Evolutionary conservation across 1,140 invertebrate genomes (phyloP), one percentile per base, ranked within the genome.

Genomic region (Cotesia typhae): DNA sequence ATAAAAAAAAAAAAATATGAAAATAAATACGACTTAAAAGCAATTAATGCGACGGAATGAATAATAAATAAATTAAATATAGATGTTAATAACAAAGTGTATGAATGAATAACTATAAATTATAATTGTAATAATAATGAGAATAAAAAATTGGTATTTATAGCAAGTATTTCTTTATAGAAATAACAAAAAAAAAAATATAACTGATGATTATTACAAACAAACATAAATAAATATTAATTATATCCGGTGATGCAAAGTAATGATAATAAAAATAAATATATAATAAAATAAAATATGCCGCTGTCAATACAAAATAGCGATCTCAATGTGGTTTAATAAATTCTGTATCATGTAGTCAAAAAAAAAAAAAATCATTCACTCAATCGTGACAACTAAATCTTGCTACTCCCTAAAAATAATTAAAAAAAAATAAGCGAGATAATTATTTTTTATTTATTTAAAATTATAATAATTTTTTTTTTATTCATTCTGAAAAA

Each of bases 31-130:
- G n/a, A 71, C 57, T 52, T 65, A 38, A 55, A 36, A 57, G 38
- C 36, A 66, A 71, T 53, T 65, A 38, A 57, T 57, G 61, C 70
- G 61, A 52, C 37, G 6, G 52, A 35, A 65, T 53, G 41, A 75
- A 14, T 51, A 66, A 71, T 41, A 61, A 67, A 75, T 65, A 2
- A 76, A 71, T 67, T 59, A 73, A 59, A 71, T 71, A 71, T 36
- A 74, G 73, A 67, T 57, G 68, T 67, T 69, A 60, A 68, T 69
- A 67, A 71, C 41, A 14, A 12, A 71, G n/a, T 67, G 70, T 67
- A 75, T 66, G 74, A 64, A 12, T 64, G 61, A 38, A 64, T 75
- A 69, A 74, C 65, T 71, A 74, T 53, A 74, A 71, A 68, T 71
- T 59, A 66, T 55, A 72, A 70, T 66, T 67, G 28, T 28, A 28